Evolutionary conservation across 2,888 invertebrate genomes (phyloP), one percentile per base, ranked within the genome.

Genomic region (Eudasyphora cyanicolor): DNA sequence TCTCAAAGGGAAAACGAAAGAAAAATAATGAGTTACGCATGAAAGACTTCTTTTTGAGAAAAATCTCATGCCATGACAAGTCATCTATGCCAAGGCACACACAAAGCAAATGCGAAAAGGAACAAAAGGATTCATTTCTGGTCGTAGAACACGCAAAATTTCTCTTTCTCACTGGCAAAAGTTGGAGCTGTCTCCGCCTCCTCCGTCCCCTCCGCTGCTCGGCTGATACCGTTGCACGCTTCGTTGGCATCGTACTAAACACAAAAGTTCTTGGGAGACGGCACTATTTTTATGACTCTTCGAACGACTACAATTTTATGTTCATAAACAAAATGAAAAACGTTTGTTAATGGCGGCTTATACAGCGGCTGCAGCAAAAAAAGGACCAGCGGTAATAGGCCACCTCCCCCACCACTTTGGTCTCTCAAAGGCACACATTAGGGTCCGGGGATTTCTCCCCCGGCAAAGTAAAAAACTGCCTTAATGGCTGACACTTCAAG

Each of bases 1-100:
- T 67, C 67, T 82, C 76, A 82, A 80, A 85, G 80, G 17, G 17
- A 82, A 76, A 83, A 77, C 82, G 79, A 86, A 86, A 86, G 86
- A 87, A 87, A 89, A 89, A 91, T 91, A 91, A 91, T 91, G 91
- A 91, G 89, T 88, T 89, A 91, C 91, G 91, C 91, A 91, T 91
- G 90, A 90, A 86, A 91, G 88, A 89, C 81, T 87, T 89, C 89
- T 88, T 89, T 91, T 91, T 87, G 88, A 85, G 19, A 29, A 60
- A 42, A 67, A 38, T 38, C 14, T 10, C 24, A 67, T 42, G 21
- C 64, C 35, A 57, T 77, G 77, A 75, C 21, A 29, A 80, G 64
- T 51, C 80, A 80, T 71, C 74, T 82, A 79, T 79, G 38, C 70
- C 29, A 71, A 77, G 49, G 12, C 27, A 76, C 45, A 76, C 45